Percentiles rank a stretch among this genome's conserved stretches.
Conservation (phyloP, 1,140 invertebrate genomes). For the Apis dorsata region DNA sequence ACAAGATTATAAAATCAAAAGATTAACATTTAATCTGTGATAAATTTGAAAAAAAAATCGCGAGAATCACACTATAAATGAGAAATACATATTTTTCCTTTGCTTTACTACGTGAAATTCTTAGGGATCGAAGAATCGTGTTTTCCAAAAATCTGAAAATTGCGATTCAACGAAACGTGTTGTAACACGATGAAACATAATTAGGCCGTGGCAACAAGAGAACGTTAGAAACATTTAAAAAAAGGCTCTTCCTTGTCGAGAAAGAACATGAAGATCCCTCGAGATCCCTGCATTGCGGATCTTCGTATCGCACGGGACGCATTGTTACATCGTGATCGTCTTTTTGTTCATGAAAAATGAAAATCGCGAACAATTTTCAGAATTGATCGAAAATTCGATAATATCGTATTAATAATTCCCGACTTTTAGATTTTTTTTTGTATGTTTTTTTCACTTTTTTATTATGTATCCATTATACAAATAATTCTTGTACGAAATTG, state of each 20-base stretch:
- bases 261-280: conserved; percentile 38
- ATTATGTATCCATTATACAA: no score
- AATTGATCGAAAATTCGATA: not conserved
- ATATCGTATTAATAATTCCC: not conserved
- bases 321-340: not conserved
- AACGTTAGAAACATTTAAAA: conserved; percentile 36
- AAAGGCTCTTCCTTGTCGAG: conserved; percentile 14
- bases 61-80: no score
- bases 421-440: not conserved
- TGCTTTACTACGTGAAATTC: not conserved
- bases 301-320: conserved; percentile 4
- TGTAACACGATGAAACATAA: not conserved
- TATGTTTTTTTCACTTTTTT: not conserved
- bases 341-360: not conserved
- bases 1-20: no score
- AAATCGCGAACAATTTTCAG: not conserved
- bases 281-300: conserved; percentile 49
- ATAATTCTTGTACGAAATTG: not conserved
- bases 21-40: no score
- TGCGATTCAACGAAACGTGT: not conserved
- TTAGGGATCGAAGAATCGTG: not conserved
- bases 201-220: conserved; percentile 21
- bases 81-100: not conserved
- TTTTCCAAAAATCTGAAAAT: not conserved
- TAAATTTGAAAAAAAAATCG: no score